Base-by-base conservation (phyloP, 2,113 vertebrate genomes). In the Thermophis baileyi region DNA sequence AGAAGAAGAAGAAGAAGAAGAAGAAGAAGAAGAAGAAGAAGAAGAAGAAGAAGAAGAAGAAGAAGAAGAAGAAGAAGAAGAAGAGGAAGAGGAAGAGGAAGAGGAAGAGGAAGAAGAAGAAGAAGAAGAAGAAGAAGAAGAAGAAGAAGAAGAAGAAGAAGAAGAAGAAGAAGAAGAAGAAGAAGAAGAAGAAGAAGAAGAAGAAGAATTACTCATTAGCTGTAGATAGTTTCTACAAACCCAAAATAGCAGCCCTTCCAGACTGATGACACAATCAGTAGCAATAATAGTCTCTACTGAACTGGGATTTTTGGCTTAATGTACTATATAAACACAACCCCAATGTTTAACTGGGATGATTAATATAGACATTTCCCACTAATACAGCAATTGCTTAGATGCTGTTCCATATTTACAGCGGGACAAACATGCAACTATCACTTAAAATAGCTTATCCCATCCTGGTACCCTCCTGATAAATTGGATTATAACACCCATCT, bases 51-150 rank as follows among this genome's bases (percentile, higher is more conserved):
- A 22, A 6, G 53, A 22, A 6, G 20, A 22, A 22, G 53, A 6
- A 1, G 20, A 22, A 1, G 54, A 1, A 6, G 1, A 18, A 22
- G 57, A 30, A 0, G 57, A 11, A 0, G 55, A 25, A 1, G 55
- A 25, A 2, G 22, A 57, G 2, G 24, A 57, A 0, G 7, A 57
- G 24, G 2, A 57, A 6, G 1, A 57, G 8, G 1, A 25, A 20
- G 1, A 57, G 55, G 0, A 57, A 24, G 0, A 63, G 53, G 6
- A 22, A 6, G 53, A 1, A 54, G 53, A 1, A 14, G 51, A 6
- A 20, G 53, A 1, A 54, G 18, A 6, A 54, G 53, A 1, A 54
- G 6, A 7, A 55, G 54, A 7, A 24, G 1, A 7, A 55, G 54
- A 24, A 7, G 22, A 8, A 7, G 54, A 55, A 11, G 57, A 11